phyloP scores from a whole-genome alignment of 1,140 invertebrate genomes.

The Drosophila punjabiensis region DNA sequence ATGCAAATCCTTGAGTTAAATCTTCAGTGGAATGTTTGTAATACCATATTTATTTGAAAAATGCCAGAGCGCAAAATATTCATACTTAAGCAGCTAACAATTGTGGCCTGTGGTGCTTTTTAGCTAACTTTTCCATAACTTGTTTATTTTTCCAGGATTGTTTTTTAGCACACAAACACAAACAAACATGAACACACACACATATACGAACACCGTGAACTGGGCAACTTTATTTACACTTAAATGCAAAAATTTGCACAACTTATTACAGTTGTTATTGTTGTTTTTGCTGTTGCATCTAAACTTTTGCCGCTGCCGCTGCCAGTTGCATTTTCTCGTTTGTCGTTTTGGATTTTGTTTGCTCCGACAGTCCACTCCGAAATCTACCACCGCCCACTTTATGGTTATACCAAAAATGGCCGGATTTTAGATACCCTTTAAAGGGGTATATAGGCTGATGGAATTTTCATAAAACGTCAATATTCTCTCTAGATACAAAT shows the following conservation, averaged over 20 bases:
- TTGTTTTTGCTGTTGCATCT: slow-evolving; percentile 67
- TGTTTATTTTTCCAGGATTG: slow-evolving; percentile 55
- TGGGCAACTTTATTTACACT: slow-evolving; percentile 78
- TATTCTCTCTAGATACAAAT: not conserved
- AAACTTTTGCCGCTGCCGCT: slow-evolving; percentile 64
- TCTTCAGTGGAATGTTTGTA: slow-evolving; percentile 43
- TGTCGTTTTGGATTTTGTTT: slow-evolving; percentile 62
- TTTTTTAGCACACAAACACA: slow-evolving; percentile 40
- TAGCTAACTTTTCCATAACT: slow-evolving; percentile 60
- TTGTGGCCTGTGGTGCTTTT: slow-evolving; percentile 47
- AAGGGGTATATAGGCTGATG: not conserved
- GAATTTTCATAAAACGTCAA: too few relatives aligned
- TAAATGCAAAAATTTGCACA: slow-evolving; percentile 82
- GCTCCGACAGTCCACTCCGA: slow-evolving; percentile 54
- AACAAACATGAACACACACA: slow-evolving; percentile 10
- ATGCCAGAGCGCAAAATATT: slow-evolving; percentile 45
- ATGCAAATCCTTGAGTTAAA: slow-evolving; percentile 40
- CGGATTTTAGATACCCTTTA: not conserved
- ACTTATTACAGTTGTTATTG: slow-evolving; percentile 79
- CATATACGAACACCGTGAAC: not conserved
- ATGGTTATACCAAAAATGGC: slow-evolving; percentile 4
- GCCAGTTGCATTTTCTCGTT: slow-evolving; percentile 55
- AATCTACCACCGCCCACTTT: slow-evolving; percentile 28
- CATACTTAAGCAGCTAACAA: slow-evolving; percentile 53
- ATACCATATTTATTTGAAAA: slow-evolving; percentile 50